Conservation (phyloP, 2,888 invertebrate species). For the Caenorhabditis sp. region DNA sequence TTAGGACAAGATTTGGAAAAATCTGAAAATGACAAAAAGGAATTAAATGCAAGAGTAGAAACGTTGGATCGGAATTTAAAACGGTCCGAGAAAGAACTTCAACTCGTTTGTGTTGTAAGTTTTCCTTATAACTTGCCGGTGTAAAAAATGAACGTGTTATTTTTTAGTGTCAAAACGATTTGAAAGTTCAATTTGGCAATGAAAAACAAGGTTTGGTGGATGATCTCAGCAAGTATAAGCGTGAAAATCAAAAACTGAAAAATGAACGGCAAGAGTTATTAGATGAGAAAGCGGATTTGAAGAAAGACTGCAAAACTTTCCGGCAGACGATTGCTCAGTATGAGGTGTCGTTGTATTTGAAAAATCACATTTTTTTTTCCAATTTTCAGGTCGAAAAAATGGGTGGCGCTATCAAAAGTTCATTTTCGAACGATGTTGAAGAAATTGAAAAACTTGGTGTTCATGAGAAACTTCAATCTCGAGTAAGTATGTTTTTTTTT, state of each 20-base stretch:
- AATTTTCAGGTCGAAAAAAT: conserved; percentile 51
- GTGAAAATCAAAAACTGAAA: conserved; percentile 48
- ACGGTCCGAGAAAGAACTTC: conserved; percentile 62
- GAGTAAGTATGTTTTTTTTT: conserved; percentile 5
- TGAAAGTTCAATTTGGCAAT: conserved; percentile 53
- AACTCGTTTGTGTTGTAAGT: conserved; percentile 54
- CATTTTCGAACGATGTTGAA: conserved; percentile 40
- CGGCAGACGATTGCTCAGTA: conserved; percentile 71
- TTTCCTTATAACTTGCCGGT: no score
- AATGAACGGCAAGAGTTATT: conserved; percentile 46
- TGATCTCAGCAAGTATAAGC: conserved; percentile 50
- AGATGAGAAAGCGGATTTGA: conserved; percentile 67
- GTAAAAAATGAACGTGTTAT: no score
- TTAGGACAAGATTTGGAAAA: conserved; percentile 70
- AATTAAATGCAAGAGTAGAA: conserved; percentile 44
- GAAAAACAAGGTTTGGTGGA: conserved; percentile 62
- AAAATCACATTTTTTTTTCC: neutral
- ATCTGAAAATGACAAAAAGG: conserved; percentile 59
- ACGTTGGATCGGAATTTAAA: conserved; percentile 69
- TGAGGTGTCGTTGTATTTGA: conserved; percentile 51
- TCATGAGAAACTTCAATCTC: conserved; percentile 51
- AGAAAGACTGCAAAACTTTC: conserved; percentile 74
- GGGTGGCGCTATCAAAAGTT: conserved; percentile 21
- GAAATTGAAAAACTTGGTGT: conserved; percentile 22
- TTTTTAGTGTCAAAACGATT: conserved; percentile 46